phyloP scores from a whole-genome alignment of 92 coral and sea anemone genomes.

The Nematostella vectensis region DNA sequence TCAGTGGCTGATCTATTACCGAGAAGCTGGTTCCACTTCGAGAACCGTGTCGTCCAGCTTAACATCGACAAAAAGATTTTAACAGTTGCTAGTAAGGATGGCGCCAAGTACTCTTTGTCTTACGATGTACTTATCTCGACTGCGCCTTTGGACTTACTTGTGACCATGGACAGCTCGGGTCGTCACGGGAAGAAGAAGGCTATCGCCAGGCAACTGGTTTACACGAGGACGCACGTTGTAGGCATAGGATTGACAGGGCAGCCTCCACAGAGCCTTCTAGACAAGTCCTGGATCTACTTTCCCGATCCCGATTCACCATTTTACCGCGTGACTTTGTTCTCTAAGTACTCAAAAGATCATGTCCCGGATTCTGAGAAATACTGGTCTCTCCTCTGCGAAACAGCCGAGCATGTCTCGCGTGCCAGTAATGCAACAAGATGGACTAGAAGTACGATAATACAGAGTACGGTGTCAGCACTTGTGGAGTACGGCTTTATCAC shows the following conservation, averaged over 20 bases:
- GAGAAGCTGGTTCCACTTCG: conserved; percentile 26
- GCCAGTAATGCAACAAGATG: conserved; percentile 13
- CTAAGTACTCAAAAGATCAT: conserved; percentile 45
- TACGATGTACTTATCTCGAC: conserved; percentile 38
- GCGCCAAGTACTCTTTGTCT: neutral
- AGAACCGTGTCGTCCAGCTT: conserved; percentile 21
- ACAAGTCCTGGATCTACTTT: conserved; percentile 58
- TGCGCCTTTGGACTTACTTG: conserved; percentile 33
- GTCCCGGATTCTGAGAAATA: conserved; percentile 36
- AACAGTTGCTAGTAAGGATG: neutral
- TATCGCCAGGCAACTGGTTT: conserved; percentile 12
- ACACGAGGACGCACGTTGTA: conserved; percentile 37
- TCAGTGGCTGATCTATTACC: conserved; percentile 40
- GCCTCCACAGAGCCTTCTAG: conserved; percentile 24
- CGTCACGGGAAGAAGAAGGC: conserved; percentile 1
- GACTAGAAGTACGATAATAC: conserved; percentile 29
- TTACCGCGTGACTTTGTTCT: conserved; percentile 53
- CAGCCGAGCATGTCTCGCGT: conserved; percentile 32
- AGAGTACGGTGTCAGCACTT: conserved; percentile 27
- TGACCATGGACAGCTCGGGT: conserved; percentile 21
- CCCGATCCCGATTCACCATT: conserved; percentile 66
- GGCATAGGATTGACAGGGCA: conserved; percentile 48
- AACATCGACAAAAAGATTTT: conserved; percentile 17
- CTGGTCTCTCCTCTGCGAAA: conserved; percentile 69
- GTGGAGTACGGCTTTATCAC: conserved; percentile 32